These are phyloP conservation scores for Lasioglossum villosulum DNA, from an alignment of 2,888 invertebrate genomes.

Conservation along the genomic window DNA sequence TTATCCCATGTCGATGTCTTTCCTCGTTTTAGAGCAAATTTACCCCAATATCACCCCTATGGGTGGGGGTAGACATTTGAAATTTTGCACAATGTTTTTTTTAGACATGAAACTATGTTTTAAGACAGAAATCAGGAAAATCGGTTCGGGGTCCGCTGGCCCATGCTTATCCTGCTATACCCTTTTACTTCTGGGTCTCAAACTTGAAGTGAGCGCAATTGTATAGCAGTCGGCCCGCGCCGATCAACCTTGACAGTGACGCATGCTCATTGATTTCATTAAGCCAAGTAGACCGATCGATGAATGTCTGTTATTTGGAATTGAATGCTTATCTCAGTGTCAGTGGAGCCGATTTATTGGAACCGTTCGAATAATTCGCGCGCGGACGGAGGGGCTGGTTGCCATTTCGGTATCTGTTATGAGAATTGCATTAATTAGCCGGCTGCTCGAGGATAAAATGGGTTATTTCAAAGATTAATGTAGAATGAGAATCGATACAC, in stretches of 20 bases:
- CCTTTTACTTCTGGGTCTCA: neutral
- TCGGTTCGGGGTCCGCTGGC: too few species aligned
- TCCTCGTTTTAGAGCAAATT: too few species aligned
- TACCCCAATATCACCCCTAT: too few species aligned
- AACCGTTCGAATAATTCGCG: neutral
- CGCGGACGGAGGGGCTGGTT: neutral
- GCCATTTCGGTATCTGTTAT: conserved; percentile 1
- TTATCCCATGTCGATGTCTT: too few species aligned
- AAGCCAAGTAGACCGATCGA: conserved; percentile 35
- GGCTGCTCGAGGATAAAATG: neutral
- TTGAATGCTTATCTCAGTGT: conserved; percentile 3
- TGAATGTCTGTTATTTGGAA: conserved; percentile 39
- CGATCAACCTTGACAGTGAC: conserved; percentile 28
- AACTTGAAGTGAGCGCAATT: neutral
- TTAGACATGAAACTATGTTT: too few species aligned
- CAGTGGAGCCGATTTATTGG: neutral
- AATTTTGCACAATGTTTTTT: too few species aligned
- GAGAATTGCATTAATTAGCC: conserved; percentile 9
- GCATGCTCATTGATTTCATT: conserved; percentile 51
- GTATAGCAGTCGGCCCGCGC: conserved; percentile 13
- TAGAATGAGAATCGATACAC: neutral
- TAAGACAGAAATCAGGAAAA: too few species aligned
- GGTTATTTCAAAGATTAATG: conserved; percentile 4
- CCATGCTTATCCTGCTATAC: too few species aligned
- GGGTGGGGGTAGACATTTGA: too few species aligned